Conservation (phyloP, 2,797 vertebrate species). For the Oryzias dopingdopingensis region DNA sequence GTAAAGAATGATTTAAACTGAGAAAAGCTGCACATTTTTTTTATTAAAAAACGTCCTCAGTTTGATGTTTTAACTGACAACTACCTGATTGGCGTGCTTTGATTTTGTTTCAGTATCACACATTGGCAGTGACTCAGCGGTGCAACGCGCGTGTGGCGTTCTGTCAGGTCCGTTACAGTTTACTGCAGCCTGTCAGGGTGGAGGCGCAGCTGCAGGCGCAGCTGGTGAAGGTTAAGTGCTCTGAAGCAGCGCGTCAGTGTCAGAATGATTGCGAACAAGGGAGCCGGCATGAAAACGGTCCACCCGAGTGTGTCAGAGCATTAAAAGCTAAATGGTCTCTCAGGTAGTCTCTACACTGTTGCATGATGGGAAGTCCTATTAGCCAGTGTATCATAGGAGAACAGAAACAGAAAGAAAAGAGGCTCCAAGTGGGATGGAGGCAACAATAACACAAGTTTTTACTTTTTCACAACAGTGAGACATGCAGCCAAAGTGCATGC, state of each 20-base stretch:
- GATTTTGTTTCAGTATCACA: neutral
- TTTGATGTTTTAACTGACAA: too few species aligned
- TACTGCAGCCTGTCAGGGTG: conserved; percentile 16
- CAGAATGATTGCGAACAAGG: conserved; percentile 23
- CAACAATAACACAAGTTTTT: conserved; percentile 21
- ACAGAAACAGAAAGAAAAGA: conserved; percentile 13
- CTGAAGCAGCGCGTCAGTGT: conserved; percentile 28
- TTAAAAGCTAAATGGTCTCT: conserved; percentile 42
- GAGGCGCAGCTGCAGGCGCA: conserved; percentile 15
- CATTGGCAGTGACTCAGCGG: neutral
- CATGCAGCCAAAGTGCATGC: conserved; percentile 40
- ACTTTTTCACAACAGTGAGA: conserved; percentile 29
- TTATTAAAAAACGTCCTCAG: too few species aligned
- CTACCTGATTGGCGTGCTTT: neutral
- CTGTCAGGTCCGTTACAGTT: conserved; percentile 4
- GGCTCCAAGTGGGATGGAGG: conserved; percentile 22
- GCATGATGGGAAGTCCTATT: conserved; percentile 44
- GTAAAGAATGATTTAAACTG: too few species aligned
- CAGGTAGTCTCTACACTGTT: conserved; percentile 40
- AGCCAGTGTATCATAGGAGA: conserved; percentile 14
- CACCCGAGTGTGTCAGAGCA: conserved; percentile 35
- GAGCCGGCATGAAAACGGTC: conserved; percentile 38
- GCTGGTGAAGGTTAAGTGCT: conserved; percentile 46
- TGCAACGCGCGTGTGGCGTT: neutral
- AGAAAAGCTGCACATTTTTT: too few species aligned